Evolutionary conservation across 2,113 vertebrate genomes (phyloP), one percentile per base, ranked within the genome.

Genomic region (Siniperca knerii): DNA sequence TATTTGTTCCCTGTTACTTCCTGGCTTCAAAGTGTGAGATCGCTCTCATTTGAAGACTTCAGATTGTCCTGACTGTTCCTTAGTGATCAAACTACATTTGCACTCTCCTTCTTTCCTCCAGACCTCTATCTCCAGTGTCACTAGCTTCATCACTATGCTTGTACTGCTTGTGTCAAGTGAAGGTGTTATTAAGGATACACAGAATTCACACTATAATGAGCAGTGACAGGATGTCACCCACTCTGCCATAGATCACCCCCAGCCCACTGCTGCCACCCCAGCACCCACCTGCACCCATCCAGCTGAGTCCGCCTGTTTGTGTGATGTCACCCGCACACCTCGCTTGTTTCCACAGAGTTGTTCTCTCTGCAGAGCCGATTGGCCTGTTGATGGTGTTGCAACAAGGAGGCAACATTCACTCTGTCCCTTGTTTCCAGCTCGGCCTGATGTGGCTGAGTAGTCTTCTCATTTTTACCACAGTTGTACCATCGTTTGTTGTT

Each of bases 161-260:
- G 73, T 52, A 6, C 60, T 29, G 42, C 75, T 67, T 1, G 71
- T 55, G 89, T 85, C 91, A 85, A 85, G 81, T 61, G 79, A 89
- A 89, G 90, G 87, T 92, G 87, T 89, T 86, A 73, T 73, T 62
- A 55, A 76, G 75, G 86, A 84, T 82, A 77, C 82, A 81, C 84
- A 78, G 74, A 85, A 90, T 91, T 91, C 90, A 93, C 90, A 89
- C 79, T 86, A 57, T 94, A 93, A 95, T 90, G 81, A 92, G 78
- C 90, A 88, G 83, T 90, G 93, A 93, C 93, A 93, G 89, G 87
- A 86, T 92, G 90, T 90, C 90, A 92, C 69, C 90, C 87, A 79
- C 76, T 84, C 86, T 90, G 81, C 83, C 82, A 75, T 60, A 79
- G 85, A 91, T 90, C 90, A 90, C 85, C 83, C 76, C 86, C 84